Evolutionary conservation across 2,888 invertebrate genomes (phyloP), one percentile per base, ranked within the genome.

Genomic region (Drosophila mayaguana): DNA sequence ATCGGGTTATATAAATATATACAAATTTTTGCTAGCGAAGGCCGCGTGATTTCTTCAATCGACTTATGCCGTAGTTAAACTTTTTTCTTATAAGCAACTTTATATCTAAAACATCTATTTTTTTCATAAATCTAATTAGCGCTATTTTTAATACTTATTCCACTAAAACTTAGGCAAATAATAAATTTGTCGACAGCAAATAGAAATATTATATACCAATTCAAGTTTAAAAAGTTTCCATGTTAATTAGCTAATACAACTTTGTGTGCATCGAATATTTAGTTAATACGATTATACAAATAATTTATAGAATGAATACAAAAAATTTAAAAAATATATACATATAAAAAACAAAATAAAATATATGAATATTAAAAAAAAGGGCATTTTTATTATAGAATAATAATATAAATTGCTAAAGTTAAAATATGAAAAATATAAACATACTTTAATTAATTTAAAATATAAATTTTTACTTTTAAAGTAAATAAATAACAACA

Each of bases 11-110:
- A 11, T 38, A 38, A 16, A 9, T 14, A 40, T 80, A 64, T 28
- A 25, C 6, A 2, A 34, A 38, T 45, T 65, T 53, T 7, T 3
- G 36, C 22, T 57, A 64, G 63, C 57, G 53, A 56, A 69, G 25
- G 63, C 69, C 76, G 75, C 62, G 57, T 78, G 70, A 77, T 70
- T 77, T 56, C 45, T 61, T 28, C 32, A 75, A 65, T 59, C 63
- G 40, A 64, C 32, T 69, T 75, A 76, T 76, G 77, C 72, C 77
- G 62, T 71, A 75, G 71, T 3, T 75, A 63, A 56, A 43, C 9
- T 34, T 25, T 16, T 55, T 25, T n/a, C 8, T 45, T n/a, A 32
- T 34, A 64, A 51, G 38, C 50, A 51, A 34, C 20, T 36, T 20
- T 16, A 36, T 34, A 43, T 16, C 22, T 32, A 45, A 42, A 43